These are phyloP conservation scores for Danio choprae DNA, from an alignment of 2,797 vertebrate species.

Conservation along the genomic window DNA sequence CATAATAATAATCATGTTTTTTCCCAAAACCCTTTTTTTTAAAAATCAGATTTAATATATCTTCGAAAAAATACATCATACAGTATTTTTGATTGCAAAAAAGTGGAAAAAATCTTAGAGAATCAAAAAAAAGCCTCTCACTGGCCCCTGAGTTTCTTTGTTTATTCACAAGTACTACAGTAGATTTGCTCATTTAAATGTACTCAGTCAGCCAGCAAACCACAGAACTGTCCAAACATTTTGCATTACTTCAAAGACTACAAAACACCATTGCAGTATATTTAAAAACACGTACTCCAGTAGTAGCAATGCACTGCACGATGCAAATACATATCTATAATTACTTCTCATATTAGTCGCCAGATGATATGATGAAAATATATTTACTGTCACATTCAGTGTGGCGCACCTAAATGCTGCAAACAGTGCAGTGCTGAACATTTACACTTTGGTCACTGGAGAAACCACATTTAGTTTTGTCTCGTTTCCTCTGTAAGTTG, in stretches of 20 bases:
- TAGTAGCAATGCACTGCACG: neutral
- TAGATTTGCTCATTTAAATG: neutral
- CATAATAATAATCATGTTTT: too few species aligned
- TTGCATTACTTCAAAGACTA: neutral
- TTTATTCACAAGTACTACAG: neutral
- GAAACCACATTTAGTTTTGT: neutral
- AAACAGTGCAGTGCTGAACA: neutral
- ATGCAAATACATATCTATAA: neutral
- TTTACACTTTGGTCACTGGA: neutral
- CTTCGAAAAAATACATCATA: too few species aligned
- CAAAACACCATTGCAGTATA: neutral
- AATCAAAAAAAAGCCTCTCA: too few species aligned
- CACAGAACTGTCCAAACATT: neutral
- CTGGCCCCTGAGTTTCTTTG: neutral
- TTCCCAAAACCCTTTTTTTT: too few species aligned
- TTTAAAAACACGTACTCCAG: neutral
- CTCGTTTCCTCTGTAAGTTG: neutral
- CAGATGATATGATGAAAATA: neutral
- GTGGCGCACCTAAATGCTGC: too few species aligned
- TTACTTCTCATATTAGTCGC: neutral
- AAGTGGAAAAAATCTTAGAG: too few species aligned
- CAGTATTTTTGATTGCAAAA: too few species aligned
- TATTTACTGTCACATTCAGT: neutral
- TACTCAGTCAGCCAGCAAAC: neutral
- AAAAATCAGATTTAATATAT: too few species aligned